Conservation (phyloP, 2,113 vertebrate genomes). For the Orthonyx spaldingii region DNA sequence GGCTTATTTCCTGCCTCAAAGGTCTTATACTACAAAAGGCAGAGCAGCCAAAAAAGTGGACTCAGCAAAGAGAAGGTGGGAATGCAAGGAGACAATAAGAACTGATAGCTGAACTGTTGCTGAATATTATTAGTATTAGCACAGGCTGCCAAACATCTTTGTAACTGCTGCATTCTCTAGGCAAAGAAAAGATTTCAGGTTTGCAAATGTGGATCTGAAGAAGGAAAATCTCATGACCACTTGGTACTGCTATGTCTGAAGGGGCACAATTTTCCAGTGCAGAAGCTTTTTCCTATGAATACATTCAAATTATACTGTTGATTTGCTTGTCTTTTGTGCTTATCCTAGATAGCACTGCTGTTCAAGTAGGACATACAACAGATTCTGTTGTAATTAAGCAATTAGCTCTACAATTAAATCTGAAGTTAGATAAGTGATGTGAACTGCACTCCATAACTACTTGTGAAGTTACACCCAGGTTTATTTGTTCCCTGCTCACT, state of each 20-base stretch:
- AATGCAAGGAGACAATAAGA: not conserved
- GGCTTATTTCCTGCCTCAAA: not conserved
- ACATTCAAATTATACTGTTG: not conserved
- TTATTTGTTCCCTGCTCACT: not conserved
- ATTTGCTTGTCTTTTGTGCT: not conserved
- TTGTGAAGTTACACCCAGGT: not conserved
- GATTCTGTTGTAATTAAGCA: not conserved
- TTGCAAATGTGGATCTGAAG: not conserved
- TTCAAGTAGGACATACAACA: not conserved
- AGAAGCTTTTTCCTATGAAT: not conserved
- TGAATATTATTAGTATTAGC: not conserved
- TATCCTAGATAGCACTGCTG: not conserved
- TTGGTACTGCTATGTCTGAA: not conserved
- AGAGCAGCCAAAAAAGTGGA: not conserved
- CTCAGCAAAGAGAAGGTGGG: not conserved
- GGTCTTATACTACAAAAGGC: not conserved
- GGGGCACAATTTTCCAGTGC: not conserved
- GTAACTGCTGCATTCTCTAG: not conserved
- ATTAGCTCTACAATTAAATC: constrained; percentile 26
- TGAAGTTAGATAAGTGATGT: not conserved
- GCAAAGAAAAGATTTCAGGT: not conserved
- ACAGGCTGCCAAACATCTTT: not conserved
- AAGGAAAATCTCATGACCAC: not conserved
- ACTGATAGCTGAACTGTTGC: not conserved
- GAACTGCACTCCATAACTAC: not conserved